phyloP scores from a whole-genome alignment of 2,797 vertebrate genomes.

The Darevskia mixta region DNA sequence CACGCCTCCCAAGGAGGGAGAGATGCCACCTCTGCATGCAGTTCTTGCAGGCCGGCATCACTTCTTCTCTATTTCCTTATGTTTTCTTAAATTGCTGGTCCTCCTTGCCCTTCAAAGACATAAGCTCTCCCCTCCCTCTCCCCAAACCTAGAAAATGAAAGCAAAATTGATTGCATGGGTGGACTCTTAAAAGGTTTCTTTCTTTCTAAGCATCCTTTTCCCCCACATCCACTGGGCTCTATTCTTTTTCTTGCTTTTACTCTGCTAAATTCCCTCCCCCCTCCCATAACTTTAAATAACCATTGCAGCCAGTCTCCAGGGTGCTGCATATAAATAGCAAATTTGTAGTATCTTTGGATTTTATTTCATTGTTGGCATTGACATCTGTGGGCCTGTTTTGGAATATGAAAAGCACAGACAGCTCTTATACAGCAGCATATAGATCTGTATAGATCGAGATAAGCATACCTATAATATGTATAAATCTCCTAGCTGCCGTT shows the following conservation, averaged over 20 bases:
- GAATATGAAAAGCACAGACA: slow-evolving; percentile 9
- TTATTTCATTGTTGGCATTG: not conserved
- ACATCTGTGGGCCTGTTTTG: not conserved
- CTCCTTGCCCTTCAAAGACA: too few relatives aligned
- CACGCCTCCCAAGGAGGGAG: too few relatives aligned
- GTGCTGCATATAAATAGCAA: slow-evolving; percentile 56
- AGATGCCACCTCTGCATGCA: too few relatives aligned
- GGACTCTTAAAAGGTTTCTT: not conserved
- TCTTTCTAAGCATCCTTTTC: slow-evolving; percentile 46
- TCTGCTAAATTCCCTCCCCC: slow-evolving; percentile 32
- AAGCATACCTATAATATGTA: slow-evolving; percentile 3
- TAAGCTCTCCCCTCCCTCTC: not conserved
- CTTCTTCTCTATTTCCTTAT: not conserved
- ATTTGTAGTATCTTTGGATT: slow-evolving; percentile 56
- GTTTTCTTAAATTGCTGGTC: not conserved
- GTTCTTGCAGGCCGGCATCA: not conserved
- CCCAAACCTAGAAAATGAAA: not conserved
- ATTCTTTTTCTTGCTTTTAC: slow-evolving; percentile 54
- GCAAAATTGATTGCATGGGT: not conserved
- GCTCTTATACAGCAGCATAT: slow-evolving; percentile 37
- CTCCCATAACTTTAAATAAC: slow-evolving; percentile 58
- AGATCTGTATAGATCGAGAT: not conserved
- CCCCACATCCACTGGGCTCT: slow-evolving; percentile 27
- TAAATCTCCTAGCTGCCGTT: slow-evolving; percentile 60
- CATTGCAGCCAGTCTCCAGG: slow-evolving; percentile 25